phyloP scores from a whole-genome alignment of 2,113 vertebrate genomes.

The Neogobius melanostomus region DNA sequence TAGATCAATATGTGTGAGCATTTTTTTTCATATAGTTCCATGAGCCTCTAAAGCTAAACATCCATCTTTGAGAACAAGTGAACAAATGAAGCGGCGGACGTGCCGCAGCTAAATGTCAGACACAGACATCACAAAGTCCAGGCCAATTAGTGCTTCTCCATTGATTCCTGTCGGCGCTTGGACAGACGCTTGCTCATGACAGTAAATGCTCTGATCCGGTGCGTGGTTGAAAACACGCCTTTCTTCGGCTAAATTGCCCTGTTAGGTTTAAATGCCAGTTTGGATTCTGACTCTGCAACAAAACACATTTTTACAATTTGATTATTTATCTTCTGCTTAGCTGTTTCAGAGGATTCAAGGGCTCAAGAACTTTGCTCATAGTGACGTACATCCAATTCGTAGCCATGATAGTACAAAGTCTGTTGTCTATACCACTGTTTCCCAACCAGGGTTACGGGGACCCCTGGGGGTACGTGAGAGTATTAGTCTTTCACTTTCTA shows the following conservation, averaged over 20 bases:
- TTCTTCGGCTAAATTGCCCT: slow-evolving; percentile 18
- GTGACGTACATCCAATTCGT: too few species aligned
- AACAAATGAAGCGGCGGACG: slow-evolving; percentile 22
- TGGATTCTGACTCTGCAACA: neutral
- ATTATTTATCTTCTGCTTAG: neutral
- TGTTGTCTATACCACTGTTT: too few species aligned
- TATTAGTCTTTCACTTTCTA: too few species aligned
- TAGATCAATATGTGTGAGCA: slow-evolving; percentile 25
- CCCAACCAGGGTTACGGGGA: too few species aligned
- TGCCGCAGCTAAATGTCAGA: slow-evolving; percentile 53
- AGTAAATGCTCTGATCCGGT: slow-evolving; percentile 10
- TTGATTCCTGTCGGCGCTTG: slow-evolving; percentile 39
- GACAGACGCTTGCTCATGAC: slow-evolving; percentile 35
- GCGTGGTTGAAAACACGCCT: slow-evolving; percentile 27
- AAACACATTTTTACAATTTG: slow-evolving; percentile 6
- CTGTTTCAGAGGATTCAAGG: too few species aligned
- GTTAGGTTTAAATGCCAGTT: slow-evolving; percentile 13
- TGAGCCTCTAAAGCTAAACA: slow-evolving; percentile 17
- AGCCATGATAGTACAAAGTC: too few species aligned
- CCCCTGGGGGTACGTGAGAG: too few species aligned
- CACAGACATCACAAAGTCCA: slow-evolving; percentile 48
- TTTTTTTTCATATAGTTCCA: neutral
- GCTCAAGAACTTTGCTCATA: too few species aligned
- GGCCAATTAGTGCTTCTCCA: slow-evolving; percentile 52
- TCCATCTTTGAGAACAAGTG: slow-evolving; percentile 15